A percentile compares a stretch with the other conserved stretches of the same genome.
These are phyloP conservation scores for Erinaceus europaeus DNA, from an alignment of 2,113 vertebrate genomes.

Conservation along the genomic window DNA sequence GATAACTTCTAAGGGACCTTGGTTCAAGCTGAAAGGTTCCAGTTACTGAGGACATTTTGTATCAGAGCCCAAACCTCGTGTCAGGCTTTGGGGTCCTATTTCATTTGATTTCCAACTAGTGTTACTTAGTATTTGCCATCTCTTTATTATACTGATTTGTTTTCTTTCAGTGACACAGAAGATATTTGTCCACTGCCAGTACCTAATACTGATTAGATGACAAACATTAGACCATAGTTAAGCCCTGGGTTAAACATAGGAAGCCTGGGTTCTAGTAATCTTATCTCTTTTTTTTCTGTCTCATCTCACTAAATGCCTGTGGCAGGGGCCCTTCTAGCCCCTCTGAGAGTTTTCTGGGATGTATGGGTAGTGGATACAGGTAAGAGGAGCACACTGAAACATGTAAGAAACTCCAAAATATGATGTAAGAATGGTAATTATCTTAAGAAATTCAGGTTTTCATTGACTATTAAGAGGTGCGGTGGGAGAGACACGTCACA, in stretches of 20 bases:
- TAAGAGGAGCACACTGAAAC: not conserved
- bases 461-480: not conserved
- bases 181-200: not conserved
- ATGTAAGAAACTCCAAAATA: not conserved
- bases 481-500: not conserved
- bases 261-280: not conserved
- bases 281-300: not conserved
- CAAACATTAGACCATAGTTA: not conserved
- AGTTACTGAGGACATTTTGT: not conserved
- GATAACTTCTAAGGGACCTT: not conserved
- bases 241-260: not conserved
- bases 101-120: not conserved
- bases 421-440: not conserved
- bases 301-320: not conserved
- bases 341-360: not conserved
- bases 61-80: not conserved
- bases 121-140: not conserved
- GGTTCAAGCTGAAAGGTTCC: not conserved
- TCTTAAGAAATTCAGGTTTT: not conserved
- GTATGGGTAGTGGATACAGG: not conserved
- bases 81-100: not conserved
- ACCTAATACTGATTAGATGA: not conserved
- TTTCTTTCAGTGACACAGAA: not conserved
- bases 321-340: not conserved
- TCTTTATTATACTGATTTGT: not conserved